Conservation (phyloP, 2,888 invertebrate genomes). For the Vannuccia rotundouncinata region DNA sequence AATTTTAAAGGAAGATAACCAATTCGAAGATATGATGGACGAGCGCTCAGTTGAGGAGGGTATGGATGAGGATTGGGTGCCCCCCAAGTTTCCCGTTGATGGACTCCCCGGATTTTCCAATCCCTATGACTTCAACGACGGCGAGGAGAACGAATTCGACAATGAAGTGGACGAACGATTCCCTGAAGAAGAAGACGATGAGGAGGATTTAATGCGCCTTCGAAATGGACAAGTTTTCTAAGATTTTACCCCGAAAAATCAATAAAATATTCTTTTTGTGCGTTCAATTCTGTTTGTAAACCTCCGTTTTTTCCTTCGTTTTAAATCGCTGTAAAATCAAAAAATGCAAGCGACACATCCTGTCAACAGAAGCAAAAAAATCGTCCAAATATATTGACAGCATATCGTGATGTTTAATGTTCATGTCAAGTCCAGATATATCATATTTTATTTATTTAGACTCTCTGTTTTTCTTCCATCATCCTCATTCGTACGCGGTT, state of each 20-base stretch:
- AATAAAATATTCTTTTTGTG: background rate
- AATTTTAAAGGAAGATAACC: slow-evolving; percentile 21
- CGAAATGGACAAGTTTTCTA: background rate
- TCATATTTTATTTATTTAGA: background rate
- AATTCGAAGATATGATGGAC: slow-evolving; percentile 8
- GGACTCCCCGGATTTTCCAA: background rate
- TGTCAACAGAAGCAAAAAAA: too few relatives aligned
- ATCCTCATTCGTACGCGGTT: too few relatives aligned
- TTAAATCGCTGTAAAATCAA: background rate
- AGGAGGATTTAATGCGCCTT: background rate
- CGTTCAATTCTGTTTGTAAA: background rate
- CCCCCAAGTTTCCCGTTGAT: background rate
- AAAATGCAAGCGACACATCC: too few relatives aligned
- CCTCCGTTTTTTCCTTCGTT: background rate
- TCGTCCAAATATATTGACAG: background rate
- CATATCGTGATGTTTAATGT: background rate
- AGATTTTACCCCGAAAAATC: background rate
- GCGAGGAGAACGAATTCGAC: background rate
- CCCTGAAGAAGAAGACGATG: background rate
- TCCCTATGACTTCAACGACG: background rate
- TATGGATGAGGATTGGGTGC: background rate
- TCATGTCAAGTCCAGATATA: background rate
- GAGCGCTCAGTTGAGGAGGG: background rate
- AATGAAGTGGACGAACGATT: background rate
- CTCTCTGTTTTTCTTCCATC: background rate